These are phyloP conservation scores for Bombus sibiricus DNA, from an alignment of 1,140 invertebrate genomes.

Conservation along the genomic window DNA sequence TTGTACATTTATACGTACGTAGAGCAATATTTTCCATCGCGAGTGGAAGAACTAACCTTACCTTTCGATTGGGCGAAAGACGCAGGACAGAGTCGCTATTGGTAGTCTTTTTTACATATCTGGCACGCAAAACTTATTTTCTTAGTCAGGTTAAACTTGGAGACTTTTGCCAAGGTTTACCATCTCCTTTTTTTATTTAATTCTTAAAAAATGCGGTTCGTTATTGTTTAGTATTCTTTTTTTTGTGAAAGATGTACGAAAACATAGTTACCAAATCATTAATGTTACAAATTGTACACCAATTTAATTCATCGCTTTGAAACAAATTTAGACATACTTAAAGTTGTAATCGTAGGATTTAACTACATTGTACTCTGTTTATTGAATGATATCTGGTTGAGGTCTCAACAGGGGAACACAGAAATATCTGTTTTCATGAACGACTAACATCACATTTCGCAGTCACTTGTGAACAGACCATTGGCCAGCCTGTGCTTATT, in stretches of 20 bases:
- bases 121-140: conserved; percentile 23
- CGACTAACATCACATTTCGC: not conserved
- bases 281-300: not conserved
- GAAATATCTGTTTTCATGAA: not conserved
- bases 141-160: not conserved
- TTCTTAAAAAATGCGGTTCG: not conserved
- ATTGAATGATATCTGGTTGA: not conserved
- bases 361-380: not conserved
- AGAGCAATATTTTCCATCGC: conserved; percentile 40
- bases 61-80: conserved; percentile 46
- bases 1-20: conserved; percentile 1
- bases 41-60: conserved; percentile 47
- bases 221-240: not conserved
- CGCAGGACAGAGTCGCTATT: conserved; percentile 33
- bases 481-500: conserved; percentile 30
- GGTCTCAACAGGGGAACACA: not conserved
- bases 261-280: not conserved
- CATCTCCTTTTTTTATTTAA: not conserved
- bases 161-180: not conserved
- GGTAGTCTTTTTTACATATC: conserved; percentile 43
- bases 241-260: not conserved
- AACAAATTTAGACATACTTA: not conserved
- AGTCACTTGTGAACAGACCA: conserved; percentile 7
- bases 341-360: not conserved
- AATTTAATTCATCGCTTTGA: not conserved